phyloP scores from a whole-genome alignment of 2,113 vertebrate species.

The Cacatua alba region DNA sequence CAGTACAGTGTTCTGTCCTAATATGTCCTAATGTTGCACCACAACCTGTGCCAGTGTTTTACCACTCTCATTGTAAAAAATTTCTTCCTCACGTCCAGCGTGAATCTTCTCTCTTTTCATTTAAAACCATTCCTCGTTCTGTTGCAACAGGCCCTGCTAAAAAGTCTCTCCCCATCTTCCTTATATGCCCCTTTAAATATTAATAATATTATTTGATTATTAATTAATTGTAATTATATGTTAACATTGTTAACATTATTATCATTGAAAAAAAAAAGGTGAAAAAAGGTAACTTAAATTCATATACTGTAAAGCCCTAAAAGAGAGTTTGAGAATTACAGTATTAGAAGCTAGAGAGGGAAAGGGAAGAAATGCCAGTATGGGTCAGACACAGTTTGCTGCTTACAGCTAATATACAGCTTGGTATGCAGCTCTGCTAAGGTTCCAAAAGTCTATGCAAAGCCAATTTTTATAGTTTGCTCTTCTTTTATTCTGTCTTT shows the following conservation, averaged over 20 bases:
- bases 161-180: background rate
- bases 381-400: background rate
- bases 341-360: background rate
- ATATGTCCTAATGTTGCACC: background rate
- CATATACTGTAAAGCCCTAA: background rate
- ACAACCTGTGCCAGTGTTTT: background rate
- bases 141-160: background rate
- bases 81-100: background rate
- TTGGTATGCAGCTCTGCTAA: background rate
- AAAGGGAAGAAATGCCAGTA: background rate
- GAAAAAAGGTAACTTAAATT: background rate
- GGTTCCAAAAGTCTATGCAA: background rate
- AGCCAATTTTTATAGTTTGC: background rate
- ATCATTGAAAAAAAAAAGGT: background rate
- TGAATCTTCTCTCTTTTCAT: background rate
- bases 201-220: background rate
- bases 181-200: background rate
- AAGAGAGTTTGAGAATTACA: background rate
- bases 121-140: background rate
- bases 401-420: background rate
- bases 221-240: background rate
- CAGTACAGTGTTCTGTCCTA: too few species aligned
- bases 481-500: background rate
- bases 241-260: background rate
- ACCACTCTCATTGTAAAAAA: background rate